Evolutionary conservation across 1,140 invertebrate genomes (phyloP).

Genomic region (Saccostrea cuccullata): DNA sequence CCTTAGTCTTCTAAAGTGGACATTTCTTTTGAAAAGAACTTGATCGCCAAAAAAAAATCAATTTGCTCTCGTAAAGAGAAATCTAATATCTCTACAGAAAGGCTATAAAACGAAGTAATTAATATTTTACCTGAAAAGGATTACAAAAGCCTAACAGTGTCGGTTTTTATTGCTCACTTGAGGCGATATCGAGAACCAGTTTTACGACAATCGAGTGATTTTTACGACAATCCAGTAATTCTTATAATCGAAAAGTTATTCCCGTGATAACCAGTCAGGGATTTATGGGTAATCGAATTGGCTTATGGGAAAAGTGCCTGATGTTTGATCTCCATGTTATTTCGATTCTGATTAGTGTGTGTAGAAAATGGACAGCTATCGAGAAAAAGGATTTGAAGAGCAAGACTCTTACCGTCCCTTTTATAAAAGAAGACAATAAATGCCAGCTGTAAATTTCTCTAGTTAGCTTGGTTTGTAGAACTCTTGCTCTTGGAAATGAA

Average conservation of each 20-base stretch:
- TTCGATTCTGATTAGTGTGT: background rate
- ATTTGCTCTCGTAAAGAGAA: background rate
- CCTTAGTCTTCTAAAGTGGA: no score
- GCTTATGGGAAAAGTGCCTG: constrained; percentile 25
- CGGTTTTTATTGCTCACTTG: constrained; percentile 12
- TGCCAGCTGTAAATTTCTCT: no score
- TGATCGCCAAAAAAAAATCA: background rate
- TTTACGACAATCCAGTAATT: constrained; percentile 2
- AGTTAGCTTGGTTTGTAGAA: no score
- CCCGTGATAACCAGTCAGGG: background rate
- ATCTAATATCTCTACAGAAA: background rate
- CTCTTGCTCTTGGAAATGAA: no score
- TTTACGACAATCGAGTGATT: background rate
- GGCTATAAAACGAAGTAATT: background rate
- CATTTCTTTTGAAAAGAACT: no score
- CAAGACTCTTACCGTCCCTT: no score
- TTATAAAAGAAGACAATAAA: no score
- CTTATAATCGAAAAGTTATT: background rate
- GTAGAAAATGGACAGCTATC: background rate
- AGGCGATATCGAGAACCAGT: background rate
- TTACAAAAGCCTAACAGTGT: background rate
- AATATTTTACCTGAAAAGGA: constrained; percentile 34
- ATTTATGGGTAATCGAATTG: constrained; percentile 23
- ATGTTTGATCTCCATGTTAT: background rate
- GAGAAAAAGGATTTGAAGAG: background rate